Evolutionary conservation across 2,797 vertebrate species (phyloP).

Genomic region (Myotis vivesi): DNA sequence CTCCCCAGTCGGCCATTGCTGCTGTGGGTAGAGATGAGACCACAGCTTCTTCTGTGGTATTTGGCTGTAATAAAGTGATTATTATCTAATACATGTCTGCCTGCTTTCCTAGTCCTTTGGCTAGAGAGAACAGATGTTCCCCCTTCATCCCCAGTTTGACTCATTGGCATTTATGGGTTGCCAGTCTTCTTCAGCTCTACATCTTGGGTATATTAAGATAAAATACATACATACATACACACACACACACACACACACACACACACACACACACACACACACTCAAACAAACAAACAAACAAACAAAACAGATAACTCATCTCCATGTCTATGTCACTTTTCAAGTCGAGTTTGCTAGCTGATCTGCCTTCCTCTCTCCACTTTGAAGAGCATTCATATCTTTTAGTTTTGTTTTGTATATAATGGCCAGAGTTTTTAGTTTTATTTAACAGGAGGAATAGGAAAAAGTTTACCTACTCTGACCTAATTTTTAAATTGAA

Average conservation of each 20-base stretch:
- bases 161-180: not conserved
- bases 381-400: not conserved
- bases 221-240: not conserved
- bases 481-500: not conserved
- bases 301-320: not conserved
- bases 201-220: not conserved
- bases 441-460: not conserved
- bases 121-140: not conserved
- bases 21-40: not conserved
- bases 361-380: not conserved
- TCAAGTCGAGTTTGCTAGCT: not conserved
- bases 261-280: not conserved
- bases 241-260: not conserved
- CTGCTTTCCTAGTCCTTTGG: not conserved
- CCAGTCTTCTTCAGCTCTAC: not conserved
- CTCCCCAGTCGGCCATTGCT: not conserved
- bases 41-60: not conserved
- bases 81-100: not conserved
- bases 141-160: not conserved
- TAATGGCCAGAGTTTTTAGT: not conserved
- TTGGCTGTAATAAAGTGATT: not conserved
- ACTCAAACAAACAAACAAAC: not conserved
- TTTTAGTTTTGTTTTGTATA: not conserved
- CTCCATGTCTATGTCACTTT: not conserved
- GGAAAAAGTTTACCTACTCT: not conserved